phyloP scores from a whole-genome alignment of 2,797 vertebrate species.

The Galaxias olidus region DNA sequence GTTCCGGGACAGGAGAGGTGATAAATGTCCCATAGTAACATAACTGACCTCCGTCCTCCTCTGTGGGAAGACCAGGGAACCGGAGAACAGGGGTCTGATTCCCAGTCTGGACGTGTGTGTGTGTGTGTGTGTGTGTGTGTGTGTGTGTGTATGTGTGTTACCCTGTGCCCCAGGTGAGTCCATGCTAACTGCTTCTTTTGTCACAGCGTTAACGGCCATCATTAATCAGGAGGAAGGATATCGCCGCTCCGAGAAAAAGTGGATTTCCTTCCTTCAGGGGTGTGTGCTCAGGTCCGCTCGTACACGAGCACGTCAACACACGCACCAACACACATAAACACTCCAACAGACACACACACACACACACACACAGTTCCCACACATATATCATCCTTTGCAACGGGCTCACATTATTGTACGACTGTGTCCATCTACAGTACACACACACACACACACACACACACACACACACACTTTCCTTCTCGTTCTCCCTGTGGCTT shows the following conservation, averaged over 20 bases:
- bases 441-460: too few relatives aligned
- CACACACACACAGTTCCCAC: too few relatives aligned
- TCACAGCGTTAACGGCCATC: slow-evolving; percentile 47
- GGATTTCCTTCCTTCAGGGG: slow-evolving; percentile 44
- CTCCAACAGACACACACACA: background rate
- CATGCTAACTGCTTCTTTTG: slow-evolving; percentile 48
- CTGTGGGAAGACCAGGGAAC: too few relatives aligned
- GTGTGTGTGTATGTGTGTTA: slow-evolving; percentile 19
- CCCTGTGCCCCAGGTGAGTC: slow-evolving; percentile 34
- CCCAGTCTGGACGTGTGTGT: background rate
- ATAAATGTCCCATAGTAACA: too few relatives aligned
- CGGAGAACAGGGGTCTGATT: too few relatives aligned
- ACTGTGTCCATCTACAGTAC: too few relatives aligned
- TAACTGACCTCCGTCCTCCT: too few relatives aligned
- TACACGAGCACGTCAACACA: slow-evolving; percentile 34
- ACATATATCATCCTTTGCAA: too few relatives aligned
- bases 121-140: slow-evolving; percentile 20
- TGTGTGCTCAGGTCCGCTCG: background rate
- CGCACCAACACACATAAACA: background rate
- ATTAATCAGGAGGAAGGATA: slow-evolving; percentile 61
- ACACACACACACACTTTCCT: too few relatives aligned
- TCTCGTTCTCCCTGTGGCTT: too few relatives aligned
- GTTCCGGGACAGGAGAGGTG: too few relatives aligned
- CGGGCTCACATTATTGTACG: too few relatives aligned
- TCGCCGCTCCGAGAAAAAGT: slow-evolving; percentile 53